Conservation (phyloP, 2,888 invertebrate genomes). For the Phalera bucephala region DNA sequence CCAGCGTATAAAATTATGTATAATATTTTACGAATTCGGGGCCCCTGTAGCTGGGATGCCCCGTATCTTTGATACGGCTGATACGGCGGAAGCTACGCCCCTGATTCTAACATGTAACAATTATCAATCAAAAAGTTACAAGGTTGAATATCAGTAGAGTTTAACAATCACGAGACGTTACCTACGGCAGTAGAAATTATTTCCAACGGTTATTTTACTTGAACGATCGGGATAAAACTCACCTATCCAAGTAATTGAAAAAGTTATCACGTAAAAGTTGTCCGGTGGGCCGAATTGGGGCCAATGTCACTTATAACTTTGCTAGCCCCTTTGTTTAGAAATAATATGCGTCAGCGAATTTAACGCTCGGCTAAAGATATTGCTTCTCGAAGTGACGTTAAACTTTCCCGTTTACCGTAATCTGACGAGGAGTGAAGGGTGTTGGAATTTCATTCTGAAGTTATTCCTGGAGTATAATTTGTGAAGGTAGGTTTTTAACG, state of each 20-base stretch:
- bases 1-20: too few species aligned
- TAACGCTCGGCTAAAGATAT: conserved; percentile 12
- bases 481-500: too few species aligned
- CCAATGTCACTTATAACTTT: conserved; percentile 46
- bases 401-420: conserved; percentile 9
- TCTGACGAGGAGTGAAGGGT: neutral
- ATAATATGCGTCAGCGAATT: conserved; percentile 16
- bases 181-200: too few species aligned
- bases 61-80: too few species aligned
- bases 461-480: neutral
- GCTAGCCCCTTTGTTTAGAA: conserved; percentile 32
- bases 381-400: conserved; percentile 5
- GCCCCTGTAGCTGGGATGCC: too few species aligned
- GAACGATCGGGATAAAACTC: conserved; percentile 22
- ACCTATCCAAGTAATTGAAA: conserved; percentile 52
- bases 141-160: conserved; percentile 11
- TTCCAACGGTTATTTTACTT: conserved; percentile 26
- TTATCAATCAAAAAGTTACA: conserved; percentile 16
- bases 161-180: too few species aligned
- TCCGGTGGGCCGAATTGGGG: conserved; percentile 36
- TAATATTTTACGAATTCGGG: too few species aligned
- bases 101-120: too few species aligned
- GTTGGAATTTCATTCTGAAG: neutral
- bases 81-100: too few species aligned
- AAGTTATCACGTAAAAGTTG: conserved; percentile 54